A percentile compares a stretch with the other conserved stretches of the same genome.
phyloP scores from a whole-genome alignment of 2,888 invertebrate genomes.

The Aproaerema taeniolella region DNA sequence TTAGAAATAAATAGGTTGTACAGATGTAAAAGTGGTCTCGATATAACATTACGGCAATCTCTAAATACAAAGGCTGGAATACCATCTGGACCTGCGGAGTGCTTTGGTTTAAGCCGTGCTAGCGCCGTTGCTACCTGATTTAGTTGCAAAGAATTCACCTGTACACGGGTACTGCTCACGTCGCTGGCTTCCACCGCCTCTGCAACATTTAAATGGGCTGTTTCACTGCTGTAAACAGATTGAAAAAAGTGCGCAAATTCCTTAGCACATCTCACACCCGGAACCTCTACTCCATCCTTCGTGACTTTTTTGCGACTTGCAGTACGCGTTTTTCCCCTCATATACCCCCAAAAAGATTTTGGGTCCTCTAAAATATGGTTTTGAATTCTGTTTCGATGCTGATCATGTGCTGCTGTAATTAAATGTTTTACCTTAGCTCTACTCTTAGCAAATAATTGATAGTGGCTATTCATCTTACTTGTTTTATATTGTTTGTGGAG shows the following conservation, averaged over 20 bases:
- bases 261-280: not conserved
- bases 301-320: not conserved
- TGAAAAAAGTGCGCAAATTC: not conserved
- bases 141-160: not conserved
- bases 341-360: not conserved
- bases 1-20: no score
- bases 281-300: not conserved
- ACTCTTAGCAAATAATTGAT: not conserved
- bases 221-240: no score
- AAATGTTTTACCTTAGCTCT: not conserved
- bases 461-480: not conserved
- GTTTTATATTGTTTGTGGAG: slow-evolving; percentile 1
- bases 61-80: no score
- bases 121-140: not conserved
- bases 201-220: not conserved
- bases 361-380: not conserved
- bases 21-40: no score
- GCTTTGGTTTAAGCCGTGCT: no score
- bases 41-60: no score
- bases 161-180: not conserved
- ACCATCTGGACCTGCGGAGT: no score
- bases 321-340: not conserved
- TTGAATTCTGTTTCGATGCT: not conserved
- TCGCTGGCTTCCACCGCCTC: not conserved
- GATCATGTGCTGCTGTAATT: not conserved